Conservation (phyloP, 1,140 invertebrate genomes). For the Zaprionus ornatus region DNA sequence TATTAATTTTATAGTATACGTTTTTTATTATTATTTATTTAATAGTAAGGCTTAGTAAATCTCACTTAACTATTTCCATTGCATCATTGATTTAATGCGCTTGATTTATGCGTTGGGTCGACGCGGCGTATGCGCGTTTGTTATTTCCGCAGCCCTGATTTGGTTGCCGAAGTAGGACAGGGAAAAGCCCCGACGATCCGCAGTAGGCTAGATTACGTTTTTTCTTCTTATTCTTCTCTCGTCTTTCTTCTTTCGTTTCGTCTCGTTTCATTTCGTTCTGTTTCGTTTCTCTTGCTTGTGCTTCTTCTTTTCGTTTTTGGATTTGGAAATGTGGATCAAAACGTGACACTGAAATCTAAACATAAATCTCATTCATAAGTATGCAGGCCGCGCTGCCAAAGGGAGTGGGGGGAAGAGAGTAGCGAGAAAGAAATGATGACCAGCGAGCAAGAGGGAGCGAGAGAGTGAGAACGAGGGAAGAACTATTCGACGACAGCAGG, state of each 20-base stretch:
- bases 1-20: neutral
- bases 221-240: neutral
- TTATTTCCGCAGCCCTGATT: neutral
- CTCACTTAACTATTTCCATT: neutral
- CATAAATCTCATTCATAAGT: constrained; percentile 78
- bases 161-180: neutral
- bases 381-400: constrained; percentile 47
- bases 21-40: neutral
- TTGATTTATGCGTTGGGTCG: neutral
- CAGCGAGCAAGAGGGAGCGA: neutral
- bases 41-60: neutral
- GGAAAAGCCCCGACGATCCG: constrained; percentile 5
- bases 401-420: neutral
- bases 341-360: constrained; percentile 79
- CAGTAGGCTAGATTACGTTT: neutral
- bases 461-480: neutral
- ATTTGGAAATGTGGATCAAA: constrained; percentile 73
- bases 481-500: neutral
- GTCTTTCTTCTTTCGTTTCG: constrained; percentile 1
- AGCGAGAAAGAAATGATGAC: neutral
- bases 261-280: constrained; percentile 12
- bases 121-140: constrained; percentile 2
- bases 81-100: neutral
- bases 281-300: neutral
- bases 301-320: constrained; percentile 11